Conservation (phyloP, 2,888 invertebrate genomes). For the Yponomeuta plumbellus region DNA sequence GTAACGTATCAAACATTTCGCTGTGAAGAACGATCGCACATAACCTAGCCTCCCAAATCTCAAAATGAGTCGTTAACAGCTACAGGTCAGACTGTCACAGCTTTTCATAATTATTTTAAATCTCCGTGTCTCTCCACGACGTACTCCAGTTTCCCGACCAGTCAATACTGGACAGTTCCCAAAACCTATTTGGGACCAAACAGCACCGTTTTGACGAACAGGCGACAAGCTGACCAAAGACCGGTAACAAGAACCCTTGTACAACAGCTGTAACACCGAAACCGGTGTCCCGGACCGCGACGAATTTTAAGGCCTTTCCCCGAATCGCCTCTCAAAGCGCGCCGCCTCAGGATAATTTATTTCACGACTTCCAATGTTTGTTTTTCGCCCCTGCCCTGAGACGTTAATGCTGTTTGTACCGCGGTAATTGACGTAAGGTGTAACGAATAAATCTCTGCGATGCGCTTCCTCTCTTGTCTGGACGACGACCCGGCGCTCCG, state of each 20-base stretch:
- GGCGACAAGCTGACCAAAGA: neutral
- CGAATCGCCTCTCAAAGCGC: constrained; percentile 33
- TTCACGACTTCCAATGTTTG: constrained; percentile 12
- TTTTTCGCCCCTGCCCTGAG: constrained; percentile 9
- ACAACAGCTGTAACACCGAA: neutral
- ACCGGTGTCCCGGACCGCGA: constrained; percentile 32
- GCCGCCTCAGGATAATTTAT: constrained; percentile 20
- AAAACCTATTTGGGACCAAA: no score
- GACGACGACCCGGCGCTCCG: neutral
- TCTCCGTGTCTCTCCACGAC: no score
- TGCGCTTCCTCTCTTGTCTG: constrained; percentile 2
- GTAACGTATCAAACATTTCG: no score
- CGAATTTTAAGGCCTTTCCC: constrained; percentile 54
- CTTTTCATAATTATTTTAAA: no score
- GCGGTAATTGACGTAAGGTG: constrained; percentile 14
- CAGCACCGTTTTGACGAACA: no score
- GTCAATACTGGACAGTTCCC: no score
- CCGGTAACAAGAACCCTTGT: neutral
- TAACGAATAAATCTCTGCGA: constrained; percentile 10
- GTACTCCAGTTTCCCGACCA: no score
- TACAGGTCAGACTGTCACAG: no score
- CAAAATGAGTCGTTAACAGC: no score
- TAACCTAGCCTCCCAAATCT: no score
- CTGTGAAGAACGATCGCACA: no score
- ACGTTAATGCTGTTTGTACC: constrained; percentile 3